phyloP scores from a whole-genome alignment of 2,888 invertebrate species.

The Torymus aiolomorphi region DNA sequence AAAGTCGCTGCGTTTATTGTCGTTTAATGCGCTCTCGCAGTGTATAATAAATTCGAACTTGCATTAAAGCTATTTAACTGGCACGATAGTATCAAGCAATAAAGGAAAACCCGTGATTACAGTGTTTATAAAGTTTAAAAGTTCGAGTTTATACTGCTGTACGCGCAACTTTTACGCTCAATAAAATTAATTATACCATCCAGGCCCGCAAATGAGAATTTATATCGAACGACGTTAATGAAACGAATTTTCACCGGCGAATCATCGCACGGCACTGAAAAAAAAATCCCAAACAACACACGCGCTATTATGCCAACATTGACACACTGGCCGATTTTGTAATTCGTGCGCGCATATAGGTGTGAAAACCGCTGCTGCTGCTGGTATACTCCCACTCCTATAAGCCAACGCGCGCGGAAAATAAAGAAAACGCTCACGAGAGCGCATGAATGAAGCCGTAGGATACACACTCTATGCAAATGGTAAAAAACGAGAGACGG shows the following conservation, averaged over 20 bases:
- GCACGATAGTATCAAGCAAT: no score
- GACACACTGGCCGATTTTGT: slow-evolving; percentile 47
- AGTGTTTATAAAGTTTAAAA: no score
- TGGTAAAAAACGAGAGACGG: slow-evolving; percentile 8
- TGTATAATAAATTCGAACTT: no score
- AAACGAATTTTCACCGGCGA: neutral
- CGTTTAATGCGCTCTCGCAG: neutral
- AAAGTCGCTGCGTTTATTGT: neutral
- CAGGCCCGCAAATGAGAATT: neutral
- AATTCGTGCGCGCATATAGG: slow-evolving; percentile 12
- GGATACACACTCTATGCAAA: neutral
- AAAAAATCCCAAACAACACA: neutral
- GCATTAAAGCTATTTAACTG: no score
- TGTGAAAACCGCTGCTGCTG: neutral
- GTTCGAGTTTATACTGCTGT: no score
- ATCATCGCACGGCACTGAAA: neutral
- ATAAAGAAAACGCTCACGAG: slow-evolving; percentile 1
- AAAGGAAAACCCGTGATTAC: no score
- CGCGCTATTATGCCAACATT: slow-evolving; percentile 28
- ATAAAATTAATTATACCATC: no score
- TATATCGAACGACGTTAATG: neutral
- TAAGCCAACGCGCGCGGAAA: neutral
- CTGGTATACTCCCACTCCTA: no score
- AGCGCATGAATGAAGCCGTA: slow-evolving; percentile 36
- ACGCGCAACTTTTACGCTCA: no score